These are phyloP conservation scores for Drosophila pseudotalamancana DNA, from an alignment of 2,888 invertebrate species.

Conservation along the genomic window DNA sequence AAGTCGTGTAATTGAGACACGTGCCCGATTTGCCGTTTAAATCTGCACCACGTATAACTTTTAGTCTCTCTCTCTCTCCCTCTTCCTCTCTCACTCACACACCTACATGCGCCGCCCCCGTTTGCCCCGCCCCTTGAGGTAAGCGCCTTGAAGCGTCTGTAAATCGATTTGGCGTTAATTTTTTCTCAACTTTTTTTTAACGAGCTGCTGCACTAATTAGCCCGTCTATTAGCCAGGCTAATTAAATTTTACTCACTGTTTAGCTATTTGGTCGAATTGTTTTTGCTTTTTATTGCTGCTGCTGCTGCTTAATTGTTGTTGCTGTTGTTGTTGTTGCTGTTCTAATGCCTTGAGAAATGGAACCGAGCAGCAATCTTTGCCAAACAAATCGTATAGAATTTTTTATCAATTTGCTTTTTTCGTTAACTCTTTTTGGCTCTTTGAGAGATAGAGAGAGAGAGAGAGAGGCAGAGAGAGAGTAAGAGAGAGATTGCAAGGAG, in stretches of 20 bases:
- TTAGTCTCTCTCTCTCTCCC: background rate
- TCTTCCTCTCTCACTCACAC: background rate
- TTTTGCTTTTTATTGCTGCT: slow-evolving; percentile 8
- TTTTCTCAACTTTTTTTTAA: slow-evolving; percentile 34
- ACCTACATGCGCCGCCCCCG: background rate
- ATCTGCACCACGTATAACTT: background rate
- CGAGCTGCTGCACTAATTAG: slow-evolving; percentile 60
- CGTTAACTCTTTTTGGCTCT: slow-evolving; percentile 29
- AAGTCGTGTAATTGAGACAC: slow-evolving; percentile 15
- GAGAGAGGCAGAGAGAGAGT: slow-evolving; percentile 4
- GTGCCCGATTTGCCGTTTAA: slow-evolving; percentile 14
- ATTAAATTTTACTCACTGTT: slow-evolving; percentile 54
- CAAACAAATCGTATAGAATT: slow-evolving; percentile 18
- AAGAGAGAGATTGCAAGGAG: background rate
- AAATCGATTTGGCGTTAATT: slow-evolving; percentile 47
- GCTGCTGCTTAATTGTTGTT: too few relatives aligned
- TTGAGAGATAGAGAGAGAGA: slow-evolving; percentile 5
- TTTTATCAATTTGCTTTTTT: slow-evolving; percentile 43
- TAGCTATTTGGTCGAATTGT: slow-evolving; percentile 20
- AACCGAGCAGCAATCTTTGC: slow-evolving; percentile 19
- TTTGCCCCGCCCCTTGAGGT: background rate
- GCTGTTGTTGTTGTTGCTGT: background rate
- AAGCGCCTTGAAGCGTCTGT: slow-evolving; percentile 19
- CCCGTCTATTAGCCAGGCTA: slow-evolving; percentile 49
- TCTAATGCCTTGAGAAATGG: slow-evolving; percentile 32